Evolutionary conservation across 2,888 invertebrate genomes (phyloP), one percentile per base, ranked within the genome.

Genomic region (Lasioglossum lativentre): DNA sequence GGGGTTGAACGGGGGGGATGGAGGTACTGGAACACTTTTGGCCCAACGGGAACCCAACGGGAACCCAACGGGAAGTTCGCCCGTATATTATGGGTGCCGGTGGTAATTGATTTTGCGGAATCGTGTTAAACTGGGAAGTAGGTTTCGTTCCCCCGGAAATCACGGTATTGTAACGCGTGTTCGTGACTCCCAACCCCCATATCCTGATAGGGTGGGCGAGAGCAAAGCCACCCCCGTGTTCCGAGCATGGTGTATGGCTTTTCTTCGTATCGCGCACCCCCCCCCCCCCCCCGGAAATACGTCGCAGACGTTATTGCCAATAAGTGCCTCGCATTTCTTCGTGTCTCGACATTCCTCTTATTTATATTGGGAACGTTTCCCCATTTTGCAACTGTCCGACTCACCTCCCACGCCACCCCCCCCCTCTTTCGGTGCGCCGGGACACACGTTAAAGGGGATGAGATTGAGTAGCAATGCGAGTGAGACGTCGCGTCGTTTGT

Each of bases 51-150:
- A 90, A 90, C 45, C n/a, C n/a, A n/a, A n/a, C n/a, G n/a, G n/a
- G 34, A 34, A 34, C 34, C 72, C 42, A 23, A 30, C 52, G 78
- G 79, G 76, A 90, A 90, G 86, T 90, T 90, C 71, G 82, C 80
- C 80, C 90, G 90, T 90, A 90, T 90, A 90, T 90, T 90, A 90
- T 87, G 86, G 88, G 66, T 78, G 84, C 86, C 77, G 82, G 80
- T 79, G 90, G 86, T 90, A 90, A 90, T 90, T 90, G 90, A 90
- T 90, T 90, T 90, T 88, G 88, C 88, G 89, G 88, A 87, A 90
- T 90, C 90, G 89, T 81, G 89, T 90, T 90, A 90, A 89, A 88
- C 85, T 86, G 78, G 66, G 52, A 88, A 88, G 86, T 89, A 80
- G 89, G 88, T 90, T 89, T 88, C 86, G 83, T 81, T 70, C 40